Conservation (phyloP, 92 coral and sea anemone species). For the Epizoanthus fatuus region DNA sequence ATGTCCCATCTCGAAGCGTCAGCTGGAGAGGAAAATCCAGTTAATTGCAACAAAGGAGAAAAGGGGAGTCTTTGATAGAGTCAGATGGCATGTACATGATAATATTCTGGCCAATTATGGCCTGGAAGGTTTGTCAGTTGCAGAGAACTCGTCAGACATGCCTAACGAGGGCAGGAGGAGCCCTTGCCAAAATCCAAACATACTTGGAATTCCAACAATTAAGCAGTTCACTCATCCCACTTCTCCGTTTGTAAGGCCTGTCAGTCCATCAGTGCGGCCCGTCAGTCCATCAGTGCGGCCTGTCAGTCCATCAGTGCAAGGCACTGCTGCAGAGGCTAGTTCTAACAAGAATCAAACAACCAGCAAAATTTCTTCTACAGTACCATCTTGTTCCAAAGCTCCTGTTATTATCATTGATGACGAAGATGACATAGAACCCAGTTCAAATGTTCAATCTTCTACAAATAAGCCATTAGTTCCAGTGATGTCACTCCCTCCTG, state of each 20-base stretch:
- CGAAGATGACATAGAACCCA: neutral
- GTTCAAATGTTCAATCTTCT: neutral
- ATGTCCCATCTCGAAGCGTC: conserved; percentile 92
- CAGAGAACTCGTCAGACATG: conserved; percentile 20
- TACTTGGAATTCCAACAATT: conserved; percentile 41
- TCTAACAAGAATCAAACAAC: neutral
- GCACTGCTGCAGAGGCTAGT: neutral
- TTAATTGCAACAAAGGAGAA: conserved; percentile 91
- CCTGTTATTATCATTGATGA: conserved; percentile 27
- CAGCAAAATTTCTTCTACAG: neutral
- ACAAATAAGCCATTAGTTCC: neutral
- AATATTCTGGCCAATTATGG: conserved; percentile 70
- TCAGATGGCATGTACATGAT: conserved; percentile 93
- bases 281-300: neutral
- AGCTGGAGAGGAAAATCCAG: conserved; percentile 86
- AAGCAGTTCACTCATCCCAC: conserved; percentile 25
- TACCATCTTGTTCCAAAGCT: conserved; percentile 3
- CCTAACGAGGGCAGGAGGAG: conserved; percentile 16
- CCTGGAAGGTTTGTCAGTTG: conserved; percentile 42
- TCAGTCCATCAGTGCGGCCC: conserved; percentile 1
- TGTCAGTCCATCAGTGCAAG: conserved; percentile 2
- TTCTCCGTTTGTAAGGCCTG: conserved; percentile 18
- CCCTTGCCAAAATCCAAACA: conserved; percentile 23
- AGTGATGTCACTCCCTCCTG: neutral
- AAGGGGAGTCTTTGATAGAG: conserved; percentile 61